A percentile compares a stretch with the other conserved stretches of the same genome.
Conservation (phyloP, 1,140 invertebrate species). For the Drosophila quadrilineata region DNA sequence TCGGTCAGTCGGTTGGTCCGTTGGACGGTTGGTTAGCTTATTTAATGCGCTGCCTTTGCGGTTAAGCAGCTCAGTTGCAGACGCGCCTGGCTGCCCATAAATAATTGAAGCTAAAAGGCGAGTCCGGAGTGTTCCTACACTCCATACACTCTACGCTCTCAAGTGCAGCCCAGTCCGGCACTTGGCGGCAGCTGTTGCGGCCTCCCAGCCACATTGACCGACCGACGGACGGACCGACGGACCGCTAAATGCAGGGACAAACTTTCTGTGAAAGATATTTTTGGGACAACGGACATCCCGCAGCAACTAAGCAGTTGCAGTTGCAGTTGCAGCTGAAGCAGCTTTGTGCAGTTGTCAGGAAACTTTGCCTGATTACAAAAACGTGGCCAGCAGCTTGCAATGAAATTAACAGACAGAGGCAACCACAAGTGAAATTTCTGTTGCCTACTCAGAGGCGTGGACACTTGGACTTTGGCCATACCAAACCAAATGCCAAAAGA, state of each 20-base stretch:
- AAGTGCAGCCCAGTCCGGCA: slow-evolving; percentile 24
- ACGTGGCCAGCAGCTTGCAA: slow-evolving; percentile 64
- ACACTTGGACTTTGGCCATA: slow-evolving; percentile 5
- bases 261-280: slow-evolving; percentile 69
- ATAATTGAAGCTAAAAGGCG: slow-evolving; percentile 77
- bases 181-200: slow-evolving; percentile 56
- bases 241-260: slow-evolving; percentile 33
- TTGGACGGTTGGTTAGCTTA: slow-evolving; percentile 43
- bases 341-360: slow-evolving; percentile 69
- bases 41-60: slow-evolving; percentile 72
- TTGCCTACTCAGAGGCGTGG: slow-evolving; percentile 47
- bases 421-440: slow-evolving; percentile 73
- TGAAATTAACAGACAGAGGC: slow-evolving; percentile 72
- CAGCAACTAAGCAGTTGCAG: slow-evolving; percentile 20
- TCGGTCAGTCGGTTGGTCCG: slow-evolving; percentile 3
- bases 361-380: slow-evolving; percentile 76
- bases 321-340: slow-evolving; percentile 25
- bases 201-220: slow-evolving; percentile 20
- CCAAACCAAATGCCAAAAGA: too few relatives aligned
- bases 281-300: slow-evolving; percentile 49
- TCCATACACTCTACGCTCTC: too few relatives aligned
- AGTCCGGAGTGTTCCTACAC: slow-evolving; percentile 36
- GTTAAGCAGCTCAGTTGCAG: slow-evolving; percentile 72
- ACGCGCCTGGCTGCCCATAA: slow-evolving; percentile 72
- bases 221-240: slow-evolving; percentile 17